A percentile compares a stretch with the other conserved stretches of the same genome.
phyloP scores from a whole-genome alignment of 2,888 invertebrate genomes.

The Melikaiella ostensackeni region DNA sequence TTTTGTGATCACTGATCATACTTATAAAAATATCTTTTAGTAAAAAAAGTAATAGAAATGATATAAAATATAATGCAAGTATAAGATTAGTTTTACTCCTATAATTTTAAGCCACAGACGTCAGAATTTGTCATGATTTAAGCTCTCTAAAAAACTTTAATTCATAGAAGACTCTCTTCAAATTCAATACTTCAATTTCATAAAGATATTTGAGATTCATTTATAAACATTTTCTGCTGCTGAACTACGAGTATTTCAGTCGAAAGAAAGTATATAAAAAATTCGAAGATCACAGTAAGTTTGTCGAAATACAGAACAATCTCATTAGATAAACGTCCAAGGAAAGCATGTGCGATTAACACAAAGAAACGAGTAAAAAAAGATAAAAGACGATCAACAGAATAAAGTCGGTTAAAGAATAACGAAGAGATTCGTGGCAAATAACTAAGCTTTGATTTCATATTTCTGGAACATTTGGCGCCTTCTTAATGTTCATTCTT shows the following conservation, averaged over 20 bases:
- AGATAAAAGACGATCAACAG: neutral
- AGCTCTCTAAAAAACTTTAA: conserved; percentile 3
- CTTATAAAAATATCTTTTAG: neutral
- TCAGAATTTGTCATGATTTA: conserved; percentile 19
- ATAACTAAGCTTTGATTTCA: conserved; percentile 20
- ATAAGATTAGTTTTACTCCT: neutral
- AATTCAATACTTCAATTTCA: neutral
- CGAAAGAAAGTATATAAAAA: conserved; percentile 28
- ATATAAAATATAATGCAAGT: neutral
- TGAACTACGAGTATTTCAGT: conserved; percentile 40
- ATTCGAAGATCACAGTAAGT: conserved; percentile 24
- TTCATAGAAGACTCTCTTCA: neutral
- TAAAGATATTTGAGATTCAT: conserved; percentile 26
- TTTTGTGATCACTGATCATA: neutral
- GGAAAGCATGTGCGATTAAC: neutral
- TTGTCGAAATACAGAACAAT: conserved; percentile 17
- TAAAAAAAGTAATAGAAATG: neutral
- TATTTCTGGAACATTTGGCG: conserved; percentile 32
- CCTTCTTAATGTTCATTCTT: neutral
- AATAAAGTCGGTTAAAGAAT: neutral
- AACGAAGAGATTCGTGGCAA: neutral
- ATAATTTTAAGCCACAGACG: neutral
- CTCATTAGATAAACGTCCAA: neutral
- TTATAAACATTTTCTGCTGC: conserved; percentile 23
- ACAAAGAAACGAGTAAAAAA: conserved; percentile 37